Percentiles rank a stretch among this genome's conserved stretches.
Evolutionary conservation across 2,888 invertebrate species (phyloP).

Genomic region (Amiota minor): DNA sequence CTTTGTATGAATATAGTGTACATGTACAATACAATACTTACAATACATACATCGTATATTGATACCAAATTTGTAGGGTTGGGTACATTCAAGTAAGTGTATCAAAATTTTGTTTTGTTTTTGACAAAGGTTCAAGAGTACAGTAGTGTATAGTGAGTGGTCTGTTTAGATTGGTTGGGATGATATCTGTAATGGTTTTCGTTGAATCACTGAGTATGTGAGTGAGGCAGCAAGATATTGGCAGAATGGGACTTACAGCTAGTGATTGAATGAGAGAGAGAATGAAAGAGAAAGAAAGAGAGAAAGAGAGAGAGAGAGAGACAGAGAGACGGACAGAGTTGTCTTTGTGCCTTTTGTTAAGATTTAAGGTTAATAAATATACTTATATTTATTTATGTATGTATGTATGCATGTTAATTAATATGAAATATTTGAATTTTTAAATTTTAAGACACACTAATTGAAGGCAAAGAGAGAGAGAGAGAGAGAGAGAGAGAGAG

Average conservation of each 20-base stretch:
- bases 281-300: neutral
- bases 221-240: slow-evolving; percentile 1
- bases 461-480: slow-evolving; percentile 53
- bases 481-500: too few species aligned
- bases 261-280: neutral
- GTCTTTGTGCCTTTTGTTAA: neutral
- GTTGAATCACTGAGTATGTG: neutral
- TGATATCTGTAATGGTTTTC: too few species aligned
- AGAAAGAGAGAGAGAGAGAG: neutral
- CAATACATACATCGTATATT: too few species aligned
- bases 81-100: too few species aligned
- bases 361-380: neutral
- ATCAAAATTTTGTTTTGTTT: too few species aligned
- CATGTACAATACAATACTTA: too few species aligned
- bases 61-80: too few species aligned
- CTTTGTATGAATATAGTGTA: too few species aligned
- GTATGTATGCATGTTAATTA: neutral
- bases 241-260: too few species aligned
- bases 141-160: neutral
- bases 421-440: neutral
- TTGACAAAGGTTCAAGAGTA: too few species aligned
- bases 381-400: neutral
- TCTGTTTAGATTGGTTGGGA: too few species aligned
- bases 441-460: slow-evolving; percentile 53
- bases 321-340: neutral